Evolutionary conservation across 2,888 invertebrate species (phyloP), one percentile per base, ranked within the genome.

Genomic region (Phrixothrix hirtus): DNA sequence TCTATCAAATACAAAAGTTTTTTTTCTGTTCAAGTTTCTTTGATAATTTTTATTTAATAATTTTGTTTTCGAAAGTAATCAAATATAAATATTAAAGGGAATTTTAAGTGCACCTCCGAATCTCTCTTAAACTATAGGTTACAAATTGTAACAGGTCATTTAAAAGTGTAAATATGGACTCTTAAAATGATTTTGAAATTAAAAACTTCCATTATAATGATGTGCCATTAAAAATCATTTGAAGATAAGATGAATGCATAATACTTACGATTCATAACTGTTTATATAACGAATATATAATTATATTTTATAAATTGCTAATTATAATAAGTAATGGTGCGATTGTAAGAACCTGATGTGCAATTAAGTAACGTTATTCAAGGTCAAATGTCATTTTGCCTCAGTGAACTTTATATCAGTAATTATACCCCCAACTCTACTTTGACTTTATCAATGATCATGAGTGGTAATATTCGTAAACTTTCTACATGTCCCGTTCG

Each of bases 241-340:
- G 36, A 49, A 29, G 35, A 42, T 45, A 45, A 31, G 35, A 41
- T 45, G 35, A 16, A 29, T 36, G 38, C 45, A 45, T 39, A 54
- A 54, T 48, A 48, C 37, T 10, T 37, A 36, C 47, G 41, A 48
- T 53, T 49, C 41, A 41, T 54, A 49, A 49, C 49, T 54, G 47
- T 54, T 54, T 49, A 44, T 45, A 39, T 44, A 55, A 35, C 52
- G 37, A 52, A 55, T 47, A 46, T 53, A 43, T 55, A 58, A 58
- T 58, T 58, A 55, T 35, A 52, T 49, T 50, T 58, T 55, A 58
- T 56, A 58, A 58, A 58, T 56, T 47, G 56, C 38, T 56, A 58
- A 58, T 58, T 55, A 55, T 50, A 47, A 46, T 52, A 55, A 58
- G 52, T 58, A 50, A 55, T 55, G 46, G 39, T 25, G 38, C 44